Conservation (phyloP, 1,140 invertebrate species). For the Limonius californicus region DNA sequence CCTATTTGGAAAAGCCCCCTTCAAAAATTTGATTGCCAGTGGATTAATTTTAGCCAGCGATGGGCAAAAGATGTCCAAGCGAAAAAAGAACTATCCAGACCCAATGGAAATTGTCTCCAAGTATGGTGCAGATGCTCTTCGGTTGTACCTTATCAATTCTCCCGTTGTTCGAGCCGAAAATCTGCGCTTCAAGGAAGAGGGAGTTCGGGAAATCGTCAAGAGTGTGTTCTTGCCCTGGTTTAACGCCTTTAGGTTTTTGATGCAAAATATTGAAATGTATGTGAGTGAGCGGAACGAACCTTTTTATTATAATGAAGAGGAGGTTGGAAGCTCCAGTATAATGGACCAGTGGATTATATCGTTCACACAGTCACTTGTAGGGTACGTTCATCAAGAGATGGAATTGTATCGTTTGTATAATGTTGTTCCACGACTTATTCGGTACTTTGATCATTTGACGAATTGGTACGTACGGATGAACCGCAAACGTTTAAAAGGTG, state of each 20-base stretch:
- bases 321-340: conserved; percentile 64
- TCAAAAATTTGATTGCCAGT: conserved; percentile 96
- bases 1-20: conserved; percentile 93
- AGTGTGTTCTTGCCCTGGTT: conserved; percentile 99
- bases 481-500: conserved; percentile 87
- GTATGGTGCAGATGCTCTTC: conserved; percentile 95
- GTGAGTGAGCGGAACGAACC: conserved; percentile 62
- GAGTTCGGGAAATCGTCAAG: conserved; percentile 90
- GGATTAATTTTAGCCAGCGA: conserved; percentile 93
- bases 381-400: conserved; percentile 92
- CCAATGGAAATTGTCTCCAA: conserved; percentile 87
- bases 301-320: conserved; percentile 61
- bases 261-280: conserved; percentile 87
- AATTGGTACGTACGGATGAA: conserved; percentile 99
- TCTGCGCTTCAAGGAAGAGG: conserved; percentile 94
- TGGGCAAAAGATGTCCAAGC: conserved; percentile 99
- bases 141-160: conserved; percentile 96
- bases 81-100: conserved; percentile 99
- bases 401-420: conserved; percentile 90
- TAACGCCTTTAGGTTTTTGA: conserved; percentile 94
- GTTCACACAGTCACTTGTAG: conserved; percentile 88
- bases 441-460: conserved; percentile 96
- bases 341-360: conserved; percentile 99
- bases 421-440: conserved; percentile 88
- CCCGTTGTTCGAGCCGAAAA: conserved; percentile 97